Conservation (phyloP, 2,888 invertebrate genomes). For the Sinotaia quadrata region DNA sequence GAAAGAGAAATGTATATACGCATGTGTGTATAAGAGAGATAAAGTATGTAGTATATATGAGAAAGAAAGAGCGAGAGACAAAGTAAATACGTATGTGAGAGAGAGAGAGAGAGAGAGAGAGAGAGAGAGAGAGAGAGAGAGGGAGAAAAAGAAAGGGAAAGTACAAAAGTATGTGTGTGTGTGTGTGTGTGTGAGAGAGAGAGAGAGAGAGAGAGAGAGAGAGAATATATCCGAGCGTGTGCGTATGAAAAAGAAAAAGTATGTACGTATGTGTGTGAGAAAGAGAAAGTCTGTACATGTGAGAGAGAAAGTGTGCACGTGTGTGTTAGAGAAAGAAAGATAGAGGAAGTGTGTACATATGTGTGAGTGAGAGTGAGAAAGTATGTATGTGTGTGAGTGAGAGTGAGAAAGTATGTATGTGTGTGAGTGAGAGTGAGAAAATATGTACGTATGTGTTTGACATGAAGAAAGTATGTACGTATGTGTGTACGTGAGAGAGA, state of each 20-base stretch:
- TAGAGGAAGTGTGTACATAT: background rate
- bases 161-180: background rate
- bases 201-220: background rate
- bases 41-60: background rate
- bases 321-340: background rate
- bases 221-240: background rate
- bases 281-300: background rate
- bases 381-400: constrained; percentile 1
- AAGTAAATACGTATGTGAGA: background rate
- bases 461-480: background rate
- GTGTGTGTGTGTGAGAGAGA: background rate
- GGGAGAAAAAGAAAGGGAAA: background rate
- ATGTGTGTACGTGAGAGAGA: too few relatives aligned
- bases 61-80: background rate
- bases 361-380: constrained; percentile 1
- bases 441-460: background rate
- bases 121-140: background rate
- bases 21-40: background rate
- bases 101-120: background rate
- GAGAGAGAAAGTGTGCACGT: background rate
- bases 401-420: constrained; percentile 2
- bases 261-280: background rate
- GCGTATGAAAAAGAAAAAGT: background rate
- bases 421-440: constrained; percentile 1
- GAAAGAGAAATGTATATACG: background rate